Percentiles rank a stretch among this genome's conserved stretches.
phyloP scores from a whole-genome alignment of 2,888 invertebrate species.

The Cecidostiba fungosa region DNA sequence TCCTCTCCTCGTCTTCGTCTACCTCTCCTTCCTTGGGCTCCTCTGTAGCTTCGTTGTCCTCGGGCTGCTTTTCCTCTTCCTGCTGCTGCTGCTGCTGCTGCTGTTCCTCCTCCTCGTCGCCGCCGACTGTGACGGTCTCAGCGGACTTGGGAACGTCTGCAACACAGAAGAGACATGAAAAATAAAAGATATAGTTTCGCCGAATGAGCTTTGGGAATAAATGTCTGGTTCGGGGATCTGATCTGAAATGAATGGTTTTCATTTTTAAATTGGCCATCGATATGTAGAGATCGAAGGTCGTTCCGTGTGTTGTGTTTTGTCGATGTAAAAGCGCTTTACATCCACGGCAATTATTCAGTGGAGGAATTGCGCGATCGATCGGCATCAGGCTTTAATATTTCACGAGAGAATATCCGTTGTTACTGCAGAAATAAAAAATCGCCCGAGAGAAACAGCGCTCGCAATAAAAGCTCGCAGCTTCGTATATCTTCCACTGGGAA shows the following conservation, averaged over 20 bases:
- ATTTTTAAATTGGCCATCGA: not conserved
- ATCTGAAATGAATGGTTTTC: not conserved
- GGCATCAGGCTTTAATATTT: not conserved
- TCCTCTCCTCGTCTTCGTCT: slow-evolving; percentile 48
- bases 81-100: slow-evolving; percentile 18
- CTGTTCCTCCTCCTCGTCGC: slow-evolving; percentile 56
- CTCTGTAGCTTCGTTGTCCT: slow-evolving; percentile 17
- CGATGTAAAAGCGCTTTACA: not conserved
- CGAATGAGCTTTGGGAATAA: no score
- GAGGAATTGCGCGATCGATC: not conserved
- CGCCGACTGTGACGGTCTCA: slow-evolving; percentile 56
- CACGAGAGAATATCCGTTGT: not conserved
- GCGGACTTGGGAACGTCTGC: slow-evolving; percentile 68
- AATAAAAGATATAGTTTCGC: not conserved
- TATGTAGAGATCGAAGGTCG: not conserved
- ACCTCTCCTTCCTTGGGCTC: slow-evolving; percentile 32
- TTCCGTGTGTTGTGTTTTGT: not conserved
- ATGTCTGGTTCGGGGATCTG: not conserved
- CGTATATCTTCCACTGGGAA: not conserved
- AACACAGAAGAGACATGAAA: slow-evolving; percentile 41
- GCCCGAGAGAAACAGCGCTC: not conserved
- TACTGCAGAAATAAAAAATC: not conserved
- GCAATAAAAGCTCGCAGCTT: not conserved
- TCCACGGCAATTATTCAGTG: not conserved
- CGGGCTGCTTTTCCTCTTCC: slow-evolving; percentile 27